These are phyloP conservation scores for Coenonympha arcania DNA, from an alignment of 2,888 invertebrate genomes.

Conservation along the genomic window DNA sequence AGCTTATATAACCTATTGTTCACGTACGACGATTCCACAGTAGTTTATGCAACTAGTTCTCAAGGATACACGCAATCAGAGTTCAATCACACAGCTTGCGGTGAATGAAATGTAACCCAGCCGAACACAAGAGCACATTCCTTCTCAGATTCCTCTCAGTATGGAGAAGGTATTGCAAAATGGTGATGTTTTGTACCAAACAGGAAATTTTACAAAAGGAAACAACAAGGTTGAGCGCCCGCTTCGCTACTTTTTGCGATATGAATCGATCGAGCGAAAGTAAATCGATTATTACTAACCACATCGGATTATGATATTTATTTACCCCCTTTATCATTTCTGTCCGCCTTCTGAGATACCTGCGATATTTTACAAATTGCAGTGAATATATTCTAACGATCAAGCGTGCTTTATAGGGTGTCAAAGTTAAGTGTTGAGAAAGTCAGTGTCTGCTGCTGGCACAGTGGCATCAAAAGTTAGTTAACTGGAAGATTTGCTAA, in stretches of 20 bases:
- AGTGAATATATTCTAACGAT: constrained; percentile 5
- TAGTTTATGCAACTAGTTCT: constrained; percentile 48
- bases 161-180: constrained; percentile 28
- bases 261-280: constrained; percentile 56
- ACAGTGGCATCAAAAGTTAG: constrained; percentile 13
- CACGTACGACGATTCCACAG: constrained; percentile 12
- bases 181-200: constrained; percentile 30
- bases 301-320: constrained; percentile 38
- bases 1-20: constrained; percentile 33
- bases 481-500: constrained; percentile 7
- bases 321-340: constrained; percentile 11
- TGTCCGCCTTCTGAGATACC: constrained; percentile 7
- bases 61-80: constrained; percentile 53
- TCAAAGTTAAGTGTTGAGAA: constrained; percentile 11
- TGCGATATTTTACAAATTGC: constrained; percentile 5
- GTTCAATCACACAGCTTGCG: constrained; percentile 64
- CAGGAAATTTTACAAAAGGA: constrained; percentile 42
- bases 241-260: constrained; percentile 52
- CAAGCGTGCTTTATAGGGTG: constrained; percentile 3
- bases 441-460: constrained; percentile 7
- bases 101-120: constrained; percentile 59
- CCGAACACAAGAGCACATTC: constrained; percentile 34
- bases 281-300: constrained; percentile 54
- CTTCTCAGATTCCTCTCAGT: constrained; percentile 20
- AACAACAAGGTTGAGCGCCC: constrained; percentile 33